phyloP scores from a whole-genome alignment of 2,113 vertebrate genomes.

The Bos javanicus region DNA sequence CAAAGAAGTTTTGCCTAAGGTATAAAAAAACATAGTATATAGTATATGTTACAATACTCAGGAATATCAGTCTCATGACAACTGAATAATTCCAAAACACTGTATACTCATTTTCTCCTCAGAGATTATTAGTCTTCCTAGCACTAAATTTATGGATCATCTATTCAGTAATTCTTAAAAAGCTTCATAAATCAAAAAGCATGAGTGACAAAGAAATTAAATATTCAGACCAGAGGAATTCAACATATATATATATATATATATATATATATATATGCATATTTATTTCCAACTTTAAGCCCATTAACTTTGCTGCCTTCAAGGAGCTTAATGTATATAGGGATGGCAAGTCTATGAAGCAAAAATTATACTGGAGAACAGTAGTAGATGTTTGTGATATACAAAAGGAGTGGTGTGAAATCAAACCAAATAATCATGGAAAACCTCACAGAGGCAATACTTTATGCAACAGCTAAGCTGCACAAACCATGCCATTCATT shows the following conservation, averaged over 20 bases:
- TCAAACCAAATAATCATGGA: background rate
- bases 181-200: background rate
- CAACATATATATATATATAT: background rate
- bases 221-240: background rate
- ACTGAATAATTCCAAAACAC: background rate
- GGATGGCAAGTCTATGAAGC: background rate
- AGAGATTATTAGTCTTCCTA: background rate
- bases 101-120: background rate
- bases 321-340: background rate
- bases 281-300: background rate
- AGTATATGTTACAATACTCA: background rate
- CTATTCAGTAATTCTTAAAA: background rate
- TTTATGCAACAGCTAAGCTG: background rate
- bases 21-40: background rate
- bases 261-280: background rate
- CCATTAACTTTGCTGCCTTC: background rate
- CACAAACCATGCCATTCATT: fast-evolving
- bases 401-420: background rate
- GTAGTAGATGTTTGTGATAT: background rate
- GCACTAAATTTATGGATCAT: background rate
- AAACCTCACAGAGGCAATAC: background rate
- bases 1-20: background rate
- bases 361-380: background rate
- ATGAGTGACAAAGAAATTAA: background rate
- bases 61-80: background rate